phyloP scores from a whole-genome alignment of 2,888 invertebrate species.

The Thyatira batis region DNA sequence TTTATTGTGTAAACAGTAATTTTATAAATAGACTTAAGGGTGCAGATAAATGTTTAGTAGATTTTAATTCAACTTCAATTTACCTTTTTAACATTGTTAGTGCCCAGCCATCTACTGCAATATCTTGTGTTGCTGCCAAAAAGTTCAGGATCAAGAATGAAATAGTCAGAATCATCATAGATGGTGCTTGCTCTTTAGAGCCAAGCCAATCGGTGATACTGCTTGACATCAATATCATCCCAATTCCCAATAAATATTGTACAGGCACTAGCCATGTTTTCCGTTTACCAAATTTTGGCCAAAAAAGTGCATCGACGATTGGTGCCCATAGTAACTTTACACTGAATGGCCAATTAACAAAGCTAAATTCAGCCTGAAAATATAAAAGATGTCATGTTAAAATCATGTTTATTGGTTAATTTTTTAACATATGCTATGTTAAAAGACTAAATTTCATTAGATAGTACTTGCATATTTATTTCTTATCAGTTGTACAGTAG shows the following conservation, averaged over 20 bases:
- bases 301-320: slow-evolving; percentile 96
- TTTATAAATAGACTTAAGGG: no score
- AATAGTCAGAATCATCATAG: slow-evolving; percentile 89
- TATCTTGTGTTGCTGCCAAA: slow-evolving; percentile 99
- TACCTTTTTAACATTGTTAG: slow-evolving; percentile 98
- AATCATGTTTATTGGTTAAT: neutral
- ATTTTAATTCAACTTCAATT: neutral
- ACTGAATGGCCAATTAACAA: slow-evolving; percentile 95
- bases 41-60: neutral
- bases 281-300: slow-evolving; percentile 91
- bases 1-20: no score
- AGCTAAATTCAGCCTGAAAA: slow-evolving; percentile 93
- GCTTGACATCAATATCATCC: slow-evolving; percentile 93
- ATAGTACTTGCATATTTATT: no score
- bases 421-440: slow-evolving; percentile 5
- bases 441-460: no score
- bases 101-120: slow-evolving; percentile 99
- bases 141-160: slow-evolving; percentile 97
- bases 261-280: slow-evolving; percentile 98
- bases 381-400: neutral
- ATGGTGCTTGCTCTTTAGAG: slow-evolving; percentile 82
- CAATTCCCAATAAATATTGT: slow-evolving; percentile 94
- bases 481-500: neutral
- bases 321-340: slow-evolving; percentile 99
- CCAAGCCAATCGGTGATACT: slow-evolving; percentile 91